Percentiles rank a stretch among this genome's conserved stretches.
These are phyloP conservation scores for Wasmannia auropunctata DNA, from an alignment of 1,140 invertebrate genomes.

Conservation along the genomic window DNA sequence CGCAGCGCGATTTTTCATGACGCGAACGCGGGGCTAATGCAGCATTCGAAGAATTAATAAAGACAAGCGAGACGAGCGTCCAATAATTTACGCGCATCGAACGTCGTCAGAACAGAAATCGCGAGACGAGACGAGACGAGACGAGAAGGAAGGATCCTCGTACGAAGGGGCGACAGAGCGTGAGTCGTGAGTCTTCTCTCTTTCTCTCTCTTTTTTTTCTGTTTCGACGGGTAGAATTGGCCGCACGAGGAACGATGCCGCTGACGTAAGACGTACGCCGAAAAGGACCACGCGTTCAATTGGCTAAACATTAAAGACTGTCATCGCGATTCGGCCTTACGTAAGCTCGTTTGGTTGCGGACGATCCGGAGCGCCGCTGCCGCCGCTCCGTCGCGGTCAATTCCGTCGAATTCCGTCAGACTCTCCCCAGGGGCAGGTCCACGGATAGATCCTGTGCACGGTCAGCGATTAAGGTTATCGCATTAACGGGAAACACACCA, in stretches of 20 bases:
- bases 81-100: slow-evolving; percentile 53
- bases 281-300: slow-evolving; percentile 72
- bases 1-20: slow-evolving; percentile 37
- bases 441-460: slow-evolving; percentile 57
- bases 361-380: not conserved
- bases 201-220: not conserved
- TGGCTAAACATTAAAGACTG: slow-evolving; percentile 71
- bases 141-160: not conserved
- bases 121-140: too few species aligned
- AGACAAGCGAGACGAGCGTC: slow-evolving; percentile 3
- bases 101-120: not conserved
- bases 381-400: slow-evolving; percentile 27
- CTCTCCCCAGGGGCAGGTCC: slow-evolving; percentile 15
- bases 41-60: slow-evolving; percentile 61
- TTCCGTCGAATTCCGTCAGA: slow-evolving; percentile 21
- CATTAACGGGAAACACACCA: slow-evolving; percentile 72
- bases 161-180: not conserved
- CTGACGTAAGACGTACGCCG: slow-evolving; percentile 62
- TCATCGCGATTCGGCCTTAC: slow-evolving; percentile 60
- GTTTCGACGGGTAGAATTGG: slow-evolving; percentile 19
- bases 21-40: not conserved
- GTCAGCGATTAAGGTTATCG: slow-evolving; percentile 73
- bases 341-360: slow-evolving; percentile 56
- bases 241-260: slow-evolving; percentile 21
- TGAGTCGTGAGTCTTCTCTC: not conserved